Base-by-base conservation (phyloP, 2,888 invertebrate species). In the Acholoe squamosa region DNA sequence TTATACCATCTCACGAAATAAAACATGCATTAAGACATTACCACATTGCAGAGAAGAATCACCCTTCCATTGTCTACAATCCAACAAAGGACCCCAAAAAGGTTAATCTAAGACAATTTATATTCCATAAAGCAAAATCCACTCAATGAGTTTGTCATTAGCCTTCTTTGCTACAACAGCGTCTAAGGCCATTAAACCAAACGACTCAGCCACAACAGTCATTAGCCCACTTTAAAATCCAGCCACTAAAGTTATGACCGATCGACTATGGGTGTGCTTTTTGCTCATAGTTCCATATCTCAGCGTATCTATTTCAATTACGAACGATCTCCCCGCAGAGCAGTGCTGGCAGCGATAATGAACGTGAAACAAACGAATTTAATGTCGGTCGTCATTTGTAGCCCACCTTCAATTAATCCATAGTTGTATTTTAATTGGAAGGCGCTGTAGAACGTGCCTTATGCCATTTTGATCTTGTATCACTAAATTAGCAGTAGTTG, bases 221-320 rank as follows among this genome's bases (percentile, higher is more conserved):
- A 25, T 25, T 43, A 43, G 3, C 43, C 43, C 43, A 31, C 71
- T 71, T 28, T 71, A 14, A 71, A 71, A 28, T 22, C 71, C 28
- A 22, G 12, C 16, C 71, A 61, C 28, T 1, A 71, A 28, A 71
- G 28, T 71, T 71, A 14, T 71, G 71, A 71, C 28, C 28, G 71
- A 71, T 71, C 28, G 71, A 1, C 25, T 7, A 25, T 16, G 19
- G 25, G 71, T 25, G 61, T 61, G 61, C 71, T 71, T 71, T 71
- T 71, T 71, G 25, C 14, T 3, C 14, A 5, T 71, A 14, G 71
- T 28, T 28, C 71, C 71, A 71, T 71, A 71, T 71, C 71, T 71
- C 71, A 71, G 16, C 71, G 31, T 71, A 71, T 71, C 71, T 71
- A 71, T 71, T 71, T 71, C 71, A 71, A 71, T 71, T 71, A 71